Percentiles rank a stretch among this genome's conserved stretches.
phyloP scores from a whole-genome alignment of 2,113 vertebrate species.

The Eleginops maclovinus region DNA sequence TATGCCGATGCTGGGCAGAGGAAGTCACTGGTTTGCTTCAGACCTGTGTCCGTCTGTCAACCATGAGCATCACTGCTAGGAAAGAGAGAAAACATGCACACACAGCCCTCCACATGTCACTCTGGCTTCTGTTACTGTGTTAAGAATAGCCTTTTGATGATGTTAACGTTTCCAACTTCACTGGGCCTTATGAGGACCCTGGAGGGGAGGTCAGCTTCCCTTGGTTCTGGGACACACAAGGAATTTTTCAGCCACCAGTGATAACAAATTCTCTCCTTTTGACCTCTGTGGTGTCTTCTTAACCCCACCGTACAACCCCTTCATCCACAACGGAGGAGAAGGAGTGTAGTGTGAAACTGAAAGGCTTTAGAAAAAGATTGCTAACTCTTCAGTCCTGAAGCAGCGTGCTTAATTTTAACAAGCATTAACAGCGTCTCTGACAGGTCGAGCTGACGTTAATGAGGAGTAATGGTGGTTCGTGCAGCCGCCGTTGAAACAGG shows the following conservation, averaged over 20 bases:
- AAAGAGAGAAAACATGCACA: conserved; percentile 8
- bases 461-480: conserved; percentile 75
- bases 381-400: conserved; percentile 29
- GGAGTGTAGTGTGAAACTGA: conserved; percentile 4
- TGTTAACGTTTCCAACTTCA: conserved; percentile 1
- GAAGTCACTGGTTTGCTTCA: conserved; percentile 39
- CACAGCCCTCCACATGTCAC: conserved; percentile 12
- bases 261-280: conserved; percentile 33
- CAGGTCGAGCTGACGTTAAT: conserved; percentile 72
- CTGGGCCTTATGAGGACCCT: not conserved
- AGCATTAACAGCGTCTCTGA: conserved; percentile 58
- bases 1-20: conserved; percentile 19
- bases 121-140: conserved; percentile 18
- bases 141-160: conserved; percentile 21
- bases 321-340: conserved; percentile 33
- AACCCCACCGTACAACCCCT: conserved; percentile 32
- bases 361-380: conserved; percentile 40
- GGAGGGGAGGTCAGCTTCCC: not conserved
- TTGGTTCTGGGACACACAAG: not conserved
- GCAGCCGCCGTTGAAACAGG: conserved; percentile 20
- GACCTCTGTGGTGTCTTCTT: conserved; percentile 41
- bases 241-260: conserved; percentile 16
- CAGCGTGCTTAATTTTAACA: conserved; percentile 55
- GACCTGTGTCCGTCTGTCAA: conserved; percentile 33
- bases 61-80: conserved; percentile 23